phyloP scores from a whole-genome alignment of 2,888 invertebrate species.

The Diaperis boleti region DNA sequence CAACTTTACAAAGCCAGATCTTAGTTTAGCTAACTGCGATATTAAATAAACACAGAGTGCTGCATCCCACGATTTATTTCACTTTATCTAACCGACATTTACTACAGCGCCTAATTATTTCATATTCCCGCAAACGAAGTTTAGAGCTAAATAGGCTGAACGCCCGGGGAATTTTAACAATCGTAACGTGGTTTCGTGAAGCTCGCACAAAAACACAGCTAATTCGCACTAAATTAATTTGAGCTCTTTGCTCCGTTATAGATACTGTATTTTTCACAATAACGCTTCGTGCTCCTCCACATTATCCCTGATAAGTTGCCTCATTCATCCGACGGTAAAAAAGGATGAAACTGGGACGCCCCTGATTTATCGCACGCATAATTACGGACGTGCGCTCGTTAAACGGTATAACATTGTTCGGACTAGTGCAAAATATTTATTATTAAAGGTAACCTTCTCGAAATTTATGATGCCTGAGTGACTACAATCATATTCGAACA shows the following conservation, averaged over 20 bases:
- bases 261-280: constrained; percentile 27
- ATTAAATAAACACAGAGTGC: background rate
- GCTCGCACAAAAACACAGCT: constrained; percentile 17
- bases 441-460: no score
- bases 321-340: constrained; percentile 12
- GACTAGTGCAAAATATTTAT: no score
- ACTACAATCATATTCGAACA: no score
- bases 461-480: no score
- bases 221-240: constrained; percentile 30
- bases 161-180: constrained; percentile 20
- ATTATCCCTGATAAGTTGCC: constrained; percentile 23
- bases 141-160: background rate
- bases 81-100: background rate
- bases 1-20: no score
- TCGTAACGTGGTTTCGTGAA: constrained; percentile 12
- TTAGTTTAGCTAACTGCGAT: background rate
- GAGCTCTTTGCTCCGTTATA: constrained; percentile 13
- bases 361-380: constrained; percentile 19
- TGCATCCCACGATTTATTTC: constrained; percentile 8
- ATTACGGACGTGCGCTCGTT: no score
- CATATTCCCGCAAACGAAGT: background rate
- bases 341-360: background rate
- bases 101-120: constrained; percentile 2
- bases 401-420: no score
- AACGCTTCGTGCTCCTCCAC: constrained; percentile 14